Evolutionary conservation across 2,888 invertebrate genomes (phyloP).

Genomic region (Orchesella flavescens): DNA sequence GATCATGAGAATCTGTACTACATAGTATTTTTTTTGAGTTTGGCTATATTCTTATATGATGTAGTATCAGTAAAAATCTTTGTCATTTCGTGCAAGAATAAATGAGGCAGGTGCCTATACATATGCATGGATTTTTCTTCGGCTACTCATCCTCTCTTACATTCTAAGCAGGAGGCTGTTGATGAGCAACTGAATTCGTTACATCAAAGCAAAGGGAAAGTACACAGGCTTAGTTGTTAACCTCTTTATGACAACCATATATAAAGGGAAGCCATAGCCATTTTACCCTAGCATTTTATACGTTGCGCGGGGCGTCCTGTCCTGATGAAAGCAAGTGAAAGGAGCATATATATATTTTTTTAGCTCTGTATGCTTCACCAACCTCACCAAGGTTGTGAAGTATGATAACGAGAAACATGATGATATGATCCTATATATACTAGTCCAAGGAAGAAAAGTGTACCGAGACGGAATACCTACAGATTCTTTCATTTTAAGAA

Average conservation of each 20-base stretch:
- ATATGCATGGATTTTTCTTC: neutral
- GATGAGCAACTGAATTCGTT: no score
- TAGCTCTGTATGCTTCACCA: slow-evolving; percentile 3
- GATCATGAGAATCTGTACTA: neutral
- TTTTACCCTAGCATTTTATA: slow-evolving; percentile 11
- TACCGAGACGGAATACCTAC: neutral
- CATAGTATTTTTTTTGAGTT: no score
- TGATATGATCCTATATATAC: neutral
- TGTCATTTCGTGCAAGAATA: neutral
- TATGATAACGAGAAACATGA: slow-evolving; percentile 33
- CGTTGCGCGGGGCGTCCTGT: neutral
- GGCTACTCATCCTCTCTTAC: no score
- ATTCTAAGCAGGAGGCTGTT: no score
- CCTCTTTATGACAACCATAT: slow-evolving; percentile 29
- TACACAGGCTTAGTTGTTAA: slow-evolving; percentile 21
- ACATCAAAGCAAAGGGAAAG: neutral
- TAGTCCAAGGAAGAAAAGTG: slow-evolving; percentile 3
- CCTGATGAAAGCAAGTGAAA: slow-evolving; percentile 19
- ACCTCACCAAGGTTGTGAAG: neutral
- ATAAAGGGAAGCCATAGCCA: slow-evolving; percentile 35
- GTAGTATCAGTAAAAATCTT: no score
- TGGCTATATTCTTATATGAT: no score
- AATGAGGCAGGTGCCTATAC: neutral
- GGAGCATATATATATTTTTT: slow-evolving; percentile 7
- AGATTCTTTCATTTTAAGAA: neutral